Conservation (phyloP, 2,888 invertebrate genomes). For the Harpalus rubripes region DNA sequence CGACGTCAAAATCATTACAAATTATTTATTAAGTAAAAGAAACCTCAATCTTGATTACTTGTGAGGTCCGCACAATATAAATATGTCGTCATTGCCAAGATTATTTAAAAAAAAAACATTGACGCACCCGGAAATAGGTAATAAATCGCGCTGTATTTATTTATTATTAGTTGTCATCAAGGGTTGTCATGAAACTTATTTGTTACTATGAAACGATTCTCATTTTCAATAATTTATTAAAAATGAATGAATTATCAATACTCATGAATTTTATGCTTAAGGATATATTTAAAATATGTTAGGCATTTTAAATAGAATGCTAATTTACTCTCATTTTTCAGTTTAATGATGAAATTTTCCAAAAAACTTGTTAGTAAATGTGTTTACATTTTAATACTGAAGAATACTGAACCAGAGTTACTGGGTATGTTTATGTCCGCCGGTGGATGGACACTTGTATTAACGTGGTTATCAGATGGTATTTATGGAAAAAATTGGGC, state of each 20-base stretch:
- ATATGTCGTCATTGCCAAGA: no score
- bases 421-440: slow-evolving; percentile 93
- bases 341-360: slow-evolving; percentile 97
- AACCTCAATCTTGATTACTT: no score
- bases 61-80: no score
- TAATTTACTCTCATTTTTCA: slow-evolving; percentile 78
- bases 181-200: no score
- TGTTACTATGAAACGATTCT: slow-evolving; percentile 34
- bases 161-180: no score
- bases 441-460: slow-evolving; percentile 95
- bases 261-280: slow-evolving; percentile 21
- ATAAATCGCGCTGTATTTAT: no score
- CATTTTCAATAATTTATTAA: slow-evolving; percentile 50
- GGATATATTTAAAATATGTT: slow-evolving; percentile 46
- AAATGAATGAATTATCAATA: slow-evolving; percentile 20
- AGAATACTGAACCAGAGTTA: slow-evolving; percentile 90
- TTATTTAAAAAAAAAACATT: no score
- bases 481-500: slow-evolving; percentile 91
- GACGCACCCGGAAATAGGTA: no score
- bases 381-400: slow-evolving; percentile 95
- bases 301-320: neutral
- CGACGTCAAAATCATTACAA: no score
- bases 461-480: slow-evolving; percentile 94
- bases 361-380: slow-evolving; percentile 97
- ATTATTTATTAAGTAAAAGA: no score